Percentiles rank a stretch among this genome's conserved stretches.
These are phyloP conservation scores for Melanogrammus aeglefinus DNA, from an alignment of 2,797 vertebrate genomes.

Conservation along the genomic window DNA sequence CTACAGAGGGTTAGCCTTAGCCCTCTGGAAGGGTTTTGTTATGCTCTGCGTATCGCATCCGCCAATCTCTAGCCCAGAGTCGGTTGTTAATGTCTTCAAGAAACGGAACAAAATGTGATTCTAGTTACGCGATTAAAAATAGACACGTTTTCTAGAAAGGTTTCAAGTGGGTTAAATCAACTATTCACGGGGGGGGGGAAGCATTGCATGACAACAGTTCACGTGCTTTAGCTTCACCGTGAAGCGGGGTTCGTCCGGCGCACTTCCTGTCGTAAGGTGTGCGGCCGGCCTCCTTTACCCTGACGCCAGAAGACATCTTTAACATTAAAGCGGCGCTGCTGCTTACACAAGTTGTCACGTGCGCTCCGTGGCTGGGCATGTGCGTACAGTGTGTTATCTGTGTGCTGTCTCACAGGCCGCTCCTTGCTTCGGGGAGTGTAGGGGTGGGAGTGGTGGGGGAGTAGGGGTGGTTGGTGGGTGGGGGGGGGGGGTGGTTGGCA, in stretches of 20 bases:
- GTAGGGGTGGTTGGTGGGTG: slow-evolving; percentile 7
- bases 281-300: background rate
- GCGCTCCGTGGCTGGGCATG: background rate
- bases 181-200: slow-evolving; percentile 36
- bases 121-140: slow-evolving; percentile 50
- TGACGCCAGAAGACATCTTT: slow-evolving; percentile 35
- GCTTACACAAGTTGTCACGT: slow-evolving; percentile 31
- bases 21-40: slow-evolving; percentile 58
- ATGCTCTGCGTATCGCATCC: slow-evolving; percentile 54
- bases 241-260: slow-evolving; percentile 2
- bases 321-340: slow-evolving; percentile 33
- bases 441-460: slow-evolving; percentile 25
- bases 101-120: slow-evolving; percentile 42
- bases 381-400: slow-evolving; percentile 54
- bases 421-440: slow-evolving; percentile 20
- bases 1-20: slow-evolving; percentile 47
- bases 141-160: slow-evolving; percentile 42
- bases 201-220: slow-evolving; percentile 26
- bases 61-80: slow-evolving; percentile 54
- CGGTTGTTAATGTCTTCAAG: slow-evolving; percentile 56
- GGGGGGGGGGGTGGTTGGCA: slow-evolving; percentile 22
- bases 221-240: slow-evolving; percentile 7
- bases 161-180: slow-evolving; percentile 57
- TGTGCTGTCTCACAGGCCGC: slow-evolving; percentile 16
- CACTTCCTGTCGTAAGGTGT: background rate